These are phyloP conservation scores for Rhinoptilus africanus DNA, from an alignment of 2,113 vertebrate genomes.

Conservation along the genomic window DNA sequence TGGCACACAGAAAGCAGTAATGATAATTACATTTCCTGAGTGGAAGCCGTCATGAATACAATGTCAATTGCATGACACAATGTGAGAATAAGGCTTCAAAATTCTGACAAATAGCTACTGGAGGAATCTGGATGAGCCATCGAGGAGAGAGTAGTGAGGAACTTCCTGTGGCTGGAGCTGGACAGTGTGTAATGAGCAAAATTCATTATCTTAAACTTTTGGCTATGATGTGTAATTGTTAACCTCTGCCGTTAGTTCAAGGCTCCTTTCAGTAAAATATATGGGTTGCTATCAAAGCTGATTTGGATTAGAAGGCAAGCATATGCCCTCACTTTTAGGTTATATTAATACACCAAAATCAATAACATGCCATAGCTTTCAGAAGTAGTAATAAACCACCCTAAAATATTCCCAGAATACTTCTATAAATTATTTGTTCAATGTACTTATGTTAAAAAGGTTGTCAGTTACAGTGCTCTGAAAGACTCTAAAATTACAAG, in stretches of 20 bases:
- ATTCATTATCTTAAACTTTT: constrained; percentile 75
- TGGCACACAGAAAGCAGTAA: constrained; percentile 22
- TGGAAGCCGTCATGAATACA: constrained; percentile 32
- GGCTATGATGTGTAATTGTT: constrained; percentile 73
- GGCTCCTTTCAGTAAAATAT: constrained; percentile 71
- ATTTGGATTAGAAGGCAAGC: constrained; percentile 73
- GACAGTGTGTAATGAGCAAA: constrained; percentile 47
- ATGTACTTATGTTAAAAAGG: constrained; percentile 84
- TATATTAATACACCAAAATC: constrained; percentile 81
- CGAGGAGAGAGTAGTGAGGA: neutral
- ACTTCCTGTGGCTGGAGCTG: constrained; percentile 11
- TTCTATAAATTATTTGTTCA: constrained; percentile 84
- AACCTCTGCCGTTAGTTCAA: constrained; percentile 70
- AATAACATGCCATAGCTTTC: constrained; percentile 79
- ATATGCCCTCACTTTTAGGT: constrained; percentile 71
- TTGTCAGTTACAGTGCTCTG: constrained; percentile 77
- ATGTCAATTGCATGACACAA: neutral
- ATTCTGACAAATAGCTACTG: neutral
- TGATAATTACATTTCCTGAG: constrained; percentile 19
- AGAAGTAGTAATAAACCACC: constrained; percentile 80
- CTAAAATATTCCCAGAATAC: constrained; percentile 84
- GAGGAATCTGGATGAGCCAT: constrained; percentile 23
- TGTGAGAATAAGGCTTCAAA: neutral
- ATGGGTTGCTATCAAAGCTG: constrained; percentile 69
- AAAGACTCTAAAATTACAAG: constrained; percentile 79